These are phyloP conservation scores for Cirrhinus molitorella DNA, from an alignment of 2,797 vertebrate species.

Conservation along the genomic window DNA sequence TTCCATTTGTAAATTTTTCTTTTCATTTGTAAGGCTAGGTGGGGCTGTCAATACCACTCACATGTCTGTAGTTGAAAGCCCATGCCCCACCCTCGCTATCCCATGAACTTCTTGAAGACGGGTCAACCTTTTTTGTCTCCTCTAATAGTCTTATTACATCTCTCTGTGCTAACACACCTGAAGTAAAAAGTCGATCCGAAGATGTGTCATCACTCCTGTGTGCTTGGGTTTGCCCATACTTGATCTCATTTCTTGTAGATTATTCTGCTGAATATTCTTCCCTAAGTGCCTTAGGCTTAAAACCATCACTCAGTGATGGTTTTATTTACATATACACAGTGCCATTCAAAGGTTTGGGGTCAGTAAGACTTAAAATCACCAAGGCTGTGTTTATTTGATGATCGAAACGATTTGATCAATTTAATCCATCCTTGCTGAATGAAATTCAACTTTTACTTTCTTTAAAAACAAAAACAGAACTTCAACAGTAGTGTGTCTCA, in stretches of 20 bases:
- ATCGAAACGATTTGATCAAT: background rate
- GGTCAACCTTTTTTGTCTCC: conserved; percentile 33
- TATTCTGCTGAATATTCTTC: conserved; percentile 9
- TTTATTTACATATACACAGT: background rate
- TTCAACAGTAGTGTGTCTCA: background rate
- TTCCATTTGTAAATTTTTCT: conserved; percentile 3
- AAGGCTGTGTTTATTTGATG: background rate
- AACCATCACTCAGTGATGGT: background rate
- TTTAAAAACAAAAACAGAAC: background rate
- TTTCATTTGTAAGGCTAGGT: conserved; percentile 24
- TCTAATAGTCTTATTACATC: conserved; percentile 14
- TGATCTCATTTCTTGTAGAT: conserved; percentile 12
- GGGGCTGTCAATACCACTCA: conserved; percentile 14
- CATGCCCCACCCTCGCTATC: conserved; percentile 22
- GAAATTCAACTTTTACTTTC: background rate
- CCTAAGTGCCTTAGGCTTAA: background rate
- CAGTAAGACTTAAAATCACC: background rate
- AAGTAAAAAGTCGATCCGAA: conserved; percentile 31
- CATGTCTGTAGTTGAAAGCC: conserved; percentile 29
- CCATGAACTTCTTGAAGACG: conserved; percentile 27
- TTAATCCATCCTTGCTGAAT: background rate
- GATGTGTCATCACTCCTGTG: conserved; percentile 25
- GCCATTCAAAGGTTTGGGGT: background rate
- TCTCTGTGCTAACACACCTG: conserved; percentile 33
- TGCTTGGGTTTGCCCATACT: conserved; percentile 37